These are phyloP conservation scores for Daphoenositta chrysoptera DNA, from an alignment of 2,113 vertebrate species.

Conservation along the genomic window DNA sequence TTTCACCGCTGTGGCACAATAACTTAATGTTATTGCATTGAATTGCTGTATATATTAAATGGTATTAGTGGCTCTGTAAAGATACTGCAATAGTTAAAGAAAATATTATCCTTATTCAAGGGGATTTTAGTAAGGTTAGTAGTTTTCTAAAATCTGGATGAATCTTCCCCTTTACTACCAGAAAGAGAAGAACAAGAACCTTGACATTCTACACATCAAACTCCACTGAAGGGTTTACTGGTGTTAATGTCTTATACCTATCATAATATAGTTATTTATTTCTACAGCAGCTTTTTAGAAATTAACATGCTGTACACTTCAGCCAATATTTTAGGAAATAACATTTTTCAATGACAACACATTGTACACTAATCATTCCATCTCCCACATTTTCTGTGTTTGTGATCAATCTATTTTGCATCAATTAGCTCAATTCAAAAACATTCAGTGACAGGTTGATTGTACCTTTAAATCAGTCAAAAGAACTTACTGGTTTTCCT, in stretches of 20 bases:
- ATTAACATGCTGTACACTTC: neutral
- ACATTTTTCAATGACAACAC: neutral
- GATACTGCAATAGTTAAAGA: neutral
- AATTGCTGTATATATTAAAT: neutral
- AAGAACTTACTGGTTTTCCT: conserved; percentile 32
- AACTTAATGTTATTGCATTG: neutral
- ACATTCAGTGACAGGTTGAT: conserved; percentile 23
- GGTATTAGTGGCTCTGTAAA: neutral
- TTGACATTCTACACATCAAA: neutral
- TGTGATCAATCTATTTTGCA: neutral
- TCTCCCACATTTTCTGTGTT: neutral
- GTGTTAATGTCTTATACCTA: neutral
- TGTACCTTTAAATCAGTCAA: conserved; percentile 40
- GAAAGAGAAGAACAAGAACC: neutral
- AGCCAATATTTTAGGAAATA: neutral
- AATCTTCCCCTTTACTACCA: neutral
- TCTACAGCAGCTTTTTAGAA: neutral
- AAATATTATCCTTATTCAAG: neutral
- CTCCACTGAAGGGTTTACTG: neutral
- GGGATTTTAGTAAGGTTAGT: neutral
- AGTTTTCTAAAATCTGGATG: neutral
- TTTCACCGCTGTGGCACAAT: neutral
- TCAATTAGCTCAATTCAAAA: conserved; percentile 21
- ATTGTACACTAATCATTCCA: neutral
- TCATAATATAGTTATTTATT: neutral